A percentile compares a stretch with the other conserved stretches of the same genome.
These are phyloP conservation scores for Coleophora flavipennella DNA, from an alignment of 2,888 invertebrate genomes.

Conservation along the genomic window DNA sequence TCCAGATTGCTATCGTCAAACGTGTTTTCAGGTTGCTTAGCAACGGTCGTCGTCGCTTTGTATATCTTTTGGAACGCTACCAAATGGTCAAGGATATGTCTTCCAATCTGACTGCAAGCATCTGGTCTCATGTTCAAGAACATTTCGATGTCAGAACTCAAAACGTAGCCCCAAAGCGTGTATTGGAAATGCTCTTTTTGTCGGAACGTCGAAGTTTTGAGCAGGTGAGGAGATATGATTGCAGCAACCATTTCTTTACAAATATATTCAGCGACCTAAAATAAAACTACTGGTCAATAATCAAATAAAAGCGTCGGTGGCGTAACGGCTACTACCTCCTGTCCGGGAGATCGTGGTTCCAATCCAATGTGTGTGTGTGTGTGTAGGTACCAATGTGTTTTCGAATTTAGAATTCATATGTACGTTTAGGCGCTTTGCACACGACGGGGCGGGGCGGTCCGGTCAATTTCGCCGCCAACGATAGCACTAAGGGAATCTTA, in stretches of 20 bases:
- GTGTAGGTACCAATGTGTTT: no score
- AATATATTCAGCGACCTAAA: conserved; percentile 74
- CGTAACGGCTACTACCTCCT: no score
- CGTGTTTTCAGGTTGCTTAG: conserved; percentile 41
- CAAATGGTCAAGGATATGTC: conserved; percentile 67
- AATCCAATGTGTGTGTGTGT: no score
- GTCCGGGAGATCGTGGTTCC: no score
- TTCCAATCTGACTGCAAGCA: conserved; percentile 70
- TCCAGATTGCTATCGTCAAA: conserved; percentile 53
- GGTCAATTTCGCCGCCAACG: no score
- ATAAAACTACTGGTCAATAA: conserved; percentile 1
- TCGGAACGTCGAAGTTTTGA: conserved; percentile 60
- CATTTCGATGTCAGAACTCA: conserved; percentile 71
- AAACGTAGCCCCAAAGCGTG: conserved; percentile 71
- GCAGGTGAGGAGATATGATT: conserved; percentile 62
- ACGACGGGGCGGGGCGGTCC: no score
- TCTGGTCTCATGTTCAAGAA: conserved; percentile 73
- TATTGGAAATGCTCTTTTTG: conserved; percentile 69
- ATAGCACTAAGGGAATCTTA: no score
- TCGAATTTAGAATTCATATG: no score
- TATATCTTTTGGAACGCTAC: conserved; percentile 68
- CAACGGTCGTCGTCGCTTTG: conserved; percentile 35
- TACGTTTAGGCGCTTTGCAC: no score
- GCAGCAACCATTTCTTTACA: conserved; percentile 75
- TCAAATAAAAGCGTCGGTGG: no score